phyloP scores from a whole-genome alignment of 2,113 vertebrate genomes.

The Burhinus bistriatus region DNA sequence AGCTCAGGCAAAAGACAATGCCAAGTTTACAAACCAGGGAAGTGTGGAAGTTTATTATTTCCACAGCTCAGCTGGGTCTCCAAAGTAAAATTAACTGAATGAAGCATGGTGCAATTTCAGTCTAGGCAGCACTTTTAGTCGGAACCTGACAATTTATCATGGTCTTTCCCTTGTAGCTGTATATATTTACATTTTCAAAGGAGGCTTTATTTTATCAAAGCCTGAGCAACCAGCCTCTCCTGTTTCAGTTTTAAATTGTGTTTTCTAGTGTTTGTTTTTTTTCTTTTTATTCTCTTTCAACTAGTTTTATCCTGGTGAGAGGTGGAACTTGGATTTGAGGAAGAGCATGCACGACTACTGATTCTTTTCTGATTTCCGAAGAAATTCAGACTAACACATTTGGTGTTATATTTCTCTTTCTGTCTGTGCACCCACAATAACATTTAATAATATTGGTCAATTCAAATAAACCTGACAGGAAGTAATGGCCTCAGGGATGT shows the following conservation, averaged over 20 bases:
- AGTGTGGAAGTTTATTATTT: neutral
- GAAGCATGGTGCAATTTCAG: neutral
- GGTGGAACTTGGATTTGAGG: neutral
- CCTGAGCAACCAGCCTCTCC: neutral
- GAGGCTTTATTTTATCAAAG: conserved; percentile 36
- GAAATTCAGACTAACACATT: neutral
- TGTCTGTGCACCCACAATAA: neutral
- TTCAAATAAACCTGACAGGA: neutral
- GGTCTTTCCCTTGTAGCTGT: neutral
- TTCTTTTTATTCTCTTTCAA: conserved; percentile 28
- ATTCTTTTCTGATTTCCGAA: neutral
- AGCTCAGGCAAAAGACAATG: neutral
- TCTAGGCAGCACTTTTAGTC: neutral
- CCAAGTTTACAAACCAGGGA: neutral
- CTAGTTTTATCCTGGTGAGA: conserved; percentile 19
- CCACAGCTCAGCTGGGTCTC: neutral
- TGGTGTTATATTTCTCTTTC: neutral
- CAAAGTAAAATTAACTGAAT: neutral
- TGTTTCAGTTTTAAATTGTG: conserved; percentile 9
- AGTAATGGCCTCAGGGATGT: neutral
- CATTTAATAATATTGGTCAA: neutral
- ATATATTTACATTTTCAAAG: conserved; percentile 46
- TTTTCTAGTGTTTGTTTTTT: conserved; percentile 31
- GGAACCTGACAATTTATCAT: neutral
- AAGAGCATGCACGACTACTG: neutral